A percentile compares a stretch with the other conserved stretches of the same genome.
Evolutionary conservation across 2,888 invertebrate genomes (phyloP).

Genomic region (Ormia ochracea): DNA sequence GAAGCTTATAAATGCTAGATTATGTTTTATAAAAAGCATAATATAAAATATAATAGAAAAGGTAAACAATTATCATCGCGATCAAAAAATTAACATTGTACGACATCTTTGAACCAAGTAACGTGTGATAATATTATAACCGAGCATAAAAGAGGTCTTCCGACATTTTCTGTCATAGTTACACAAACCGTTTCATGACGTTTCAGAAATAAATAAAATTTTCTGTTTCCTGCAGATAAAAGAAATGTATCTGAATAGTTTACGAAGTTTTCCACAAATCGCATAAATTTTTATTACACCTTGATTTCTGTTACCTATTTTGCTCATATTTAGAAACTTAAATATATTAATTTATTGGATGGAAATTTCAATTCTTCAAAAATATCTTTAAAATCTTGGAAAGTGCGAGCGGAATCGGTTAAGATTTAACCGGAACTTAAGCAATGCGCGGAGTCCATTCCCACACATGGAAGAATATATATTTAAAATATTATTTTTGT

Average conservation of each 20-base stretch:
- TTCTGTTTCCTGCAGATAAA: constrained; percentile 64
- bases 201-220: constrained; percentile 69
- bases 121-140: constrained; percentile 68
- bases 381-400: constrained; percentile 78
- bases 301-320: constrained; percentile 66
- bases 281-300: constrained; percentile 63
- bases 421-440: constrained; percentile 80
- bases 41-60: constrained; percentile 1
- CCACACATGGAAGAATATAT: no score
- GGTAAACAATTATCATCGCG: not conserved
- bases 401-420: constrained; percentile 79
- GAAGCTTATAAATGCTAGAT: not conserved
- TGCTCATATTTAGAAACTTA: constrained; percentile 67
- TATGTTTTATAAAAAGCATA: not conserved
- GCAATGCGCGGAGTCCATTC: no score
- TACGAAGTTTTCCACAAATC: not conserved
- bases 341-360: constrained; percentile 78
- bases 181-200: constrained; percentile 69
- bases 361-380: constrained; percentile 78
- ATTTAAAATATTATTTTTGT: no score
- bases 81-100: not conserved
- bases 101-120: constrained; percentile 66
- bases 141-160: constrained; percentile 66
- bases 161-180: constrained; percentile 67
- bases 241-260: constrained; percentile 69